Conservation (phyloP, 30 jellyfish, hydroid and myxozoan genomes). For the Euphysa ruthae region DNA sequence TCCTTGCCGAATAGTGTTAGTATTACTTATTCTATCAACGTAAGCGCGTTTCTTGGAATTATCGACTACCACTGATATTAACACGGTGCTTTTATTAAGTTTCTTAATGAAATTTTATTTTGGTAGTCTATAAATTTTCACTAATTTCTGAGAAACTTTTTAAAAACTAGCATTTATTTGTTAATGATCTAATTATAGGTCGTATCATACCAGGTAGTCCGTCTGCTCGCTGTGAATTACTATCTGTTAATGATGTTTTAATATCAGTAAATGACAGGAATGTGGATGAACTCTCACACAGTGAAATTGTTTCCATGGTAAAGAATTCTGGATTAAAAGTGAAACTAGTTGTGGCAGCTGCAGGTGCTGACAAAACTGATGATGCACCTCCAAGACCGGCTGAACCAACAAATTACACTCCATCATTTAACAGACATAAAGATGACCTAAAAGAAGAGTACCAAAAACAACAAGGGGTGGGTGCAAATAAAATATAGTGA, state of each 20-base stretch:
- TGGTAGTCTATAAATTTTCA: no score
- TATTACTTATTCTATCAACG: no score
- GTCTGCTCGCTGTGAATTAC: slow-evolving; percentile 89
- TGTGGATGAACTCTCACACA: slow-evolving; percentile 60
- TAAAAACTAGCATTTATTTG: background rate
- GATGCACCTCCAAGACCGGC: slow-evolving; percentile 40
- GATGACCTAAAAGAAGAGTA: slow-evolving; percentile 21
- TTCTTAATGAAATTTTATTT: no score
- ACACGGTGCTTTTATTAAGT: no score
- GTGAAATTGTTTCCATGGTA: slow-evolving; percentile 85
- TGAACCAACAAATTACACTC: slow-evolving; percentile 20
- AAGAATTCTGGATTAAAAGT: slow-evolving; percentile 75
- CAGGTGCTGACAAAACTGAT: background rate
- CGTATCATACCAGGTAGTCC: slow-evolving; percentile 95
- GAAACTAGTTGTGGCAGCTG: slow-evolving; percentile 1
- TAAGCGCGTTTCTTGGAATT: no score
- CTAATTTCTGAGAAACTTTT: no score
- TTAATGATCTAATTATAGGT: slow-evolving; percentile 27
- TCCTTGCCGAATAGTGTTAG: no score
- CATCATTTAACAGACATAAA: slow-evolving; percentile 2
- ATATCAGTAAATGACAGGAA: slow-evolving; percentile 71
- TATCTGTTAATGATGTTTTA: slow-evolving; percentile 64
- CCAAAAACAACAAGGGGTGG: slow-evolving; percentile 35
- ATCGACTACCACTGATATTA: no score
- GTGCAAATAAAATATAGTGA: no score